Base-by-base conservation (phyloP, 2,113 vertebrate genomes). In the Micromys minutus region DNA sequence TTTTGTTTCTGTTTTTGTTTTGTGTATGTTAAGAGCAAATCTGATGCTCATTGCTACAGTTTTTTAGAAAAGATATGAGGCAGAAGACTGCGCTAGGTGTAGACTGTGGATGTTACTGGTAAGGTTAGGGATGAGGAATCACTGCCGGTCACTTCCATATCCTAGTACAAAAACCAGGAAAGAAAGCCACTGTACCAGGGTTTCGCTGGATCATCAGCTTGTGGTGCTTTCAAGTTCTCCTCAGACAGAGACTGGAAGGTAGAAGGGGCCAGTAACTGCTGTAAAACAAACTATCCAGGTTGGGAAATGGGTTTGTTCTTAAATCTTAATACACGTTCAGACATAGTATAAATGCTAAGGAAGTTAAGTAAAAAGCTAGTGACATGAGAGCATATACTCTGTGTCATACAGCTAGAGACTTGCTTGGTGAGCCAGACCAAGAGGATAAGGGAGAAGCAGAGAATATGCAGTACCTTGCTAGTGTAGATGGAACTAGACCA, bases 51-150 rank as follows among this genome's bases (percentile, higher is more conserved):
- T 13, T 67, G 55, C 39, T 84, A 5, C 45, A 81, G 83, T 94
- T 92, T 42, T 85, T 67, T 94, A 91, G 77, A 39, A 7, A 81
- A 34, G 39, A 29, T 72, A 7, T 67, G 22, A 80, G 24, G 19
- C 21, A 57, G 26, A 91, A 84, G 36, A 90, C 69, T 22, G 9
- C 87, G 47, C 0, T 89, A 79, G 19, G 26, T 39, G 13, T n/a
- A 93, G 39, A 75, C 13, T 63, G 47, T n/a, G 87, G 80, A 21
- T 36, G 50, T 94, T 91, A 86, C 17, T 95, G 74, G 21, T 39
- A 50, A 89, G 80, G 57, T 81, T 92, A 39, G 42, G 87, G 72
- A 79, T 85, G 7, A 84, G 89, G 74, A 96, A 52, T 86, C 76
- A 39, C 0, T 93, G 67, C 74, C 69, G 34, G 65, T 45, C 84